Percentiles rank a stretch among this genome's conserved stretches.
phyloP scores from a whole-genome alignment of 1,140 invertebrate genomes.

The Pogonus chalceus region DNA sequence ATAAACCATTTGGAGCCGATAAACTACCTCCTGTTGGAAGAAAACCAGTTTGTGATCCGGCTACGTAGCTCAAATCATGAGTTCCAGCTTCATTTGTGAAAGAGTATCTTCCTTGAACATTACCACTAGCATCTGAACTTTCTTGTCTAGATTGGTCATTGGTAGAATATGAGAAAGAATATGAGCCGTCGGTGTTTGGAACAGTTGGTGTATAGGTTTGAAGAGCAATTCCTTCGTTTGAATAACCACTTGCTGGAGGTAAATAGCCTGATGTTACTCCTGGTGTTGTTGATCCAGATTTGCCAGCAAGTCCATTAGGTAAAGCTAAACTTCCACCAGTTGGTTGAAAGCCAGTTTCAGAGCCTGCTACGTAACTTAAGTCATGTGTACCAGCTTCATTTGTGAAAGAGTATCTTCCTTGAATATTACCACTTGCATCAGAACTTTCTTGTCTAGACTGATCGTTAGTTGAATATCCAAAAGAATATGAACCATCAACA shows the following conservation, averaged over 20 bases:
- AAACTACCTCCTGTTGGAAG: not conserved
- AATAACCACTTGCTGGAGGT: not conserved
- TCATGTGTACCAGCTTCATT: conserved; percentile 13
- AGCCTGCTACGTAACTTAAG: conserved; percentile 17
- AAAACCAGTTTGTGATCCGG: conserved; percentile 15
- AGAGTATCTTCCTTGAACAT: conserved; percentile 20
- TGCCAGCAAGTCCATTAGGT: not conserved
- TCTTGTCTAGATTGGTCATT: conserved; percentile 19
- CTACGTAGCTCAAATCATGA: conserved; percentile 12
- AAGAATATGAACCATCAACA: conserved; percentile 23
- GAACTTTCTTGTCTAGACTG: conserved; percentile 19
- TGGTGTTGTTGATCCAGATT: not conserved
- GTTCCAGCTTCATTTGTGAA: conserved; percentile 13
- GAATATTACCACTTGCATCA: conserved; percentile 22
- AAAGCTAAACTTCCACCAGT: conserved; percentile 7
- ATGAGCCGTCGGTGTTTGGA: conserved; percentile 16
- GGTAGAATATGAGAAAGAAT: conserved; percentile 22
- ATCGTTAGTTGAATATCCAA: conserved; percentile 20
- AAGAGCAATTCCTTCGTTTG: too few relatives aligned
- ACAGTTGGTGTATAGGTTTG: not conserved
- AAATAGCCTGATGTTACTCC: not conserved
- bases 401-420: conserved; percentile 20
- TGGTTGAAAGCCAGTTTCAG: conserved; percentile 18
- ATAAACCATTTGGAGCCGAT: not conserved
- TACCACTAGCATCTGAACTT: conserved; percentile 19